Conservation (phyloP, 2,113 vertebrate genomes). For the Polyodon spathula region DNA sequence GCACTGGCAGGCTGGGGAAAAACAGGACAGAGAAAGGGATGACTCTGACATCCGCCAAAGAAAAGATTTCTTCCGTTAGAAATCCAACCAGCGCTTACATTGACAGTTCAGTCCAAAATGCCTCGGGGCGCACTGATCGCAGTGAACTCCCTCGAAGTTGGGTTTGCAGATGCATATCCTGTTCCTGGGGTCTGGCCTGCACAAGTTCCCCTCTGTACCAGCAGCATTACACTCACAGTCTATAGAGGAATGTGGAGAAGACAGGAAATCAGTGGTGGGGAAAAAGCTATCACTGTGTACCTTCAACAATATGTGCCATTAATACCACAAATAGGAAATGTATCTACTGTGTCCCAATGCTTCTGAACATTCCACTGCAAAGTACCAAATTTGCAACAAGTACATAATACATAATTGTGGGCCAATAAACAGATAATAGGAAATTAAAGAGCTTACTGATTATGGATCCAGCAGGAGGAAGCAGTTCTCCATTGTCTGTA, state of each 20-base stretch:
- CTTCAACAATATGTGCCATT: too few relatives aligned
- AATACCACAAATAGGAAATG: too few relatives aligned
- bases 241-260: conserved; percentile 28
- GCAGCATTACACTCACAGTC: conserved; percentile 85
- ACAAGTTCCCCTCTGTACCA: conserved; percentile 79
- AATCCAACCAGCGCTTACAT: conserved; percentile 51
- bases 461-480: conserved; percentile 80
- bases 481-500: conserved; percentile 67
- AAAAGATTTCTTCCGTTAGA: neutral
- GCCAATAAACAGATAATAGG: neutral
- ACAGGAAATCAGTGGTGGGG: neutral
- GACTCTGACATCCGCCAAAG: neutral
- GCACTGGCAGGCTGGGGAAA: conserved; percentile 72
- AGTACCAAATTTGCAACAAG: too few relatives aligned
- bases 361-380: too few relatives aligned
- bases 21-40: neutral
- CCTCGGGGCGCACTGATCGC: conserved; percentile 71
- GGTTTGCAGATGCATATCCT: conserved; percentile 76
- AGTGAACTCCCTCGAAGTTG: conserved; percentile 75
- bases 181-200: conserved; percentile 60
- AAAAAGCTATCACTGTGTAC: too few relatives aligned
- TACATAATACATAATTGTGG: too few relatives aligned
- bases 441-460: conserved; percentile 67
- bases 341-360: too few relatives aligned
- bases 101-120: conserved; percentile 73